Conservation (phyloP, 1,140 invertebrate species). For the Drosophila sulfurigaster region DNA sequence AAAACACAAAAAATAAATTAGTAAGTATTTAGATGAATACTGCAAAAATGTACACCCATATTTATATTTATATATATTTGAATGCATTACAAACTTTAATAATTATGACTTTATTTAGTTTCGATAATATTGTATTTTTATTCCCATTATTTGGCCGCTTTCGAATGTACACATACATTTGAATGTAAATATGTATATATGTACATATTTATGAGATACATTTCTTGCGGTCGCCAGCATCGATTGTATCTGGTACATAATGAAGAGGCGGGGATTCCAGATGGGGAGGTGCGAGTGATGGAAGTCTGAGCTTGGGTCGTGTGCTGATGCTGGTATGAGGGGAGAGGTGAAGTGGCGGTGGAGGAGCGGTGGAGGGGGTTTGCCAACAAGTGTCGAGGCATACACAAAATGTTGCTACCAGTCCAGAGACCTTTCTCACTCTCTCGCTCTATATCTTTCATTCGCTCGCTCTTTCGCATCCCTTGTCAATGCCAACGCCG, state of each 20-base stretch:
- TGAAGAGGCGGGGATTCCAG: no score
- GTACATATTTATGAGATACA: conserved; percentile 33
- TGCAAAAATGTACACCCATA: no score
- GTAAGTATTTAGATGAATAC: no score
- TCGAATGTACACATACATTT: not conserved
- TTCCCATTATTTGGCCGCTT: not conserved
- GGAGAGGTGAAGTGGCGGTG: not conserved
- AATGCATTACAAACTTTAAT: no score
- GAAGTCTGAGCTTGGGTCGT: no score
- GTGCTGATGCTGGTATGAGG: no score
- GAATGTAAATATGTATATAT: not conserved
- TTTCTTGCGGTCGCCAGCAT: conserved; percentile 28
- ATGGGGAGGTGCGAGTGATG: not conserved
- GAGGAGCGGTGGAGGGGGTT: not conserved
- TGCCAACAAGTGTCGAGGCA: conserved; percentile 39
- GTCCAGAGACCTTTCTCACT: conserved; percentile 20
- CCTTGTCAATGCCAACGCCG: conserved; percentile 8
- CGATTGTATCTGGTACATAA: conserved; percentile 1
- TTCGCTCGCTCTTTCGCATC: not conserved
- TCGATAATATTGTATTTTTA: not conserved
- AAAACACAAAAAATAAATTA: no score
- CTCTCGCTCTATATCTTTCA: not conserved
- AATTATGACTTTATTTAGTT: conserved; percentile 2
- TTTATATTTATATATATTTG: no score
- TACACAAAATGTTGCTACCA: conserved; percentile 19